phyloP scores from a whole-genome alignment of 2,797 vertebrate species.

The Oreochromis grahami region DNA sequence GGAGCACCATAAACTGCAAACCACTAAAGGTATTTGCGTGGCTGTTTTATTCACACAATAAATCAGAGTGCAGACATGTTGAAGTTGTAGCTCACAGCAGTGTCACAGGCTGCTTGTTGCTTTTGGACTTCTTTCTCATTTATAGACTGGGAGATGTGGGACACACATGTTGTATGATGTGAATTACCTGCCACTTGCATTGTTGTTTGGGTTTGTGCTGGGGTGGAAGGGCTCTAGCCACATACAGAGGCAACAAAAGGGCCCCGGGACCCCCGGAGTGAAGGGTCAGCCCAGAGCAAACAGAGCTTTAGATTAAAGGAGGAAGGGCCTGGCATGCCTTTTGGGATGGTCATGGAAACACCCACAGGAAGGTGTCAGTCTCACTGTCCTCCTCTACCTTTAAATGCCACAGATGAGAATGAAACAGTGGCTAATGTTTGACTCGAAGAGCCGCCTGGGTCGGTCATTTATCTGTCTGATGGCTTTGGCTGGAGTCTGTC shows the following conservation, averaged over 20 bases:
- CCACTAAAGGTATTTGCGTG: not conserved
- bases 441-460: constrained; percentile 7
- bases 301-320: constrained; percentile 16
- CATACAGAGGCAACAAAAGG: constrained; percentile 63
- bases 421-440: constrained; percentile 59
- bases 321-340: constrained; percentile 44
- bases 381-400: constrained; percentile 7
- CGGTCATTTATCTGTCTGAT: constrained; percentile 28
- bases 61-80: not conserved
- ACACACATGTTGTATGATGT: constrained; percentile 9
- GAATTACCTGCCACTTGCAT: constrained; percentile 43
- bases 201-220: constrained; percentile 55
- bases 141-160: constrained; percentile 25
- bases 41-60: not conserved
- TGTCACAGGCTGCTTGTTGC: not conserved
- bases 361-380: constrained; percentile 3
- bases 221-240: constrained; percentile 49
- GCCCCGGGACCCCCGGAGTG: constrained; percentile 48
- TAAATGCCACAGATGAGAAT: not conserved
- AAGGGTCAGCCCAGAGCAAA: constrained; percentile 51
- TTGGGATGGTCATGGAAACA: constrained; percentile 62
- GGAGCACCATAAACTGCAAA: not conserved
- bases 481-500: not conserved
- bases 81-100: not conserved
- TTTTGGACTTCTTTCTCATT: constrained; percentile 24